Percentiles rank a stretch among this genome's conserved stretches.
These are phyloP conservation scores for Myotis daubentonii DNA, from an alignment of 2,797 vertebrate species.

Conservation along the genomic window DNA sequence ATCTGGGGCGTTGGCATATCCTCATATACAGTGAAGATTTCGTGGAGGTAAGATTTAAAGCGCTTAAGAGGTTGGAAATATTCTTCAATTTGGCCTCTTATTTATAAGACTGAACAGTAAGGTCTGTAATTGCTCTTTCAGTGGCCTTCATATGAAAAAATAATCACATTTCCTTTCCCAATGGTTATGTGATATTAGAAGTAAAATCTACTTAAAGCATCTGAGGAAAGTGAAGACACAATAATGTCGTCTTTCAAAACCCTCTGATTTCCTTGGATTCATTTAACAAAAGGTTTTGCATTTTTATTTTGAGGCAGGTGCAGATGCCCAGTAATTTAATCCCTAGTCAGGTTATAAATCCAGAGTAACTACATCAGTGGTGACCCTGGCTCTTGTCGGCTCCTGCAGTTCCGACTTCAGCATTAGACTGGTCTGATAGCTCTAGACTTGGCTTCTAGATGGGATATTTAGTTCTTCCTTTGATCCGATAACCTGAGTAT, in stretches of 20 bases:
- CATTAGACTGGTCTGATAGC: conserved; percentile 40
- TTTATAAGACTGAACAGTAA: background rate
- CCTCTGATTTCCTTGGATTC: conserved; percentile 55
- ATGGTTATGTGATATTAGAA: conserved; percentile 25
- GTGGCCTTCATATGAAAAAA: conserved; percentile 48
- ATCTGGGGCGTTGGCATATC: background rate
- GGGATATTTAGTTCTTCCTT: conserved; percentile 75
- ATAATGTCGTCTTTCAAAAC: conserved; percentile 34
- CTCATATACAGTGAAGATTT: background rate
- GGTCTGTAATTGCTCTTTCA: conserved; percentile 31
- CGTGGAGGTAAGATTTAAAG: background rate
- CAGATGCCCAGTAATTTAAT: conserved; percentile 60
- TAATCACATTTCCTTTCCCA: conserved; percentile 47
- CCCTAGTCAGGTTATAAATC: conserved; percentile 55
- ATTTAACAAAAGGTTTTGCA: conserved; percentile 60
- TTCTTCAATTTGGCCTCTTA: background rate
- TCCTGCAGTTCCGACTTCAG: background rate
- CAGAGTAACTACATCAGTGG: conserved; percentile 61
- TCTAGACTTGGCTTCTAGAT: conserved; percentile 57
- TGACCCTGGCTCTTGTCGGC: conserved; percentile 67
- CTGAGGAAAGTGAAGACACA: conserved; percentile 57
- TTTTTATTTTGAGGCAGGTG: conserved; percentile 70
- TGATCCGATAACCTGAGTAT: conserved; percentile 68
- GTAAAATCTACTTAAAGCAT: conserved; percentile 56
- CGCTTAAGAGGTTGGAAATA: background rate